phyloP scores from a whole-genome alignment of 2,888 invertebrate species.

The Acronicta aceris region DNA sequence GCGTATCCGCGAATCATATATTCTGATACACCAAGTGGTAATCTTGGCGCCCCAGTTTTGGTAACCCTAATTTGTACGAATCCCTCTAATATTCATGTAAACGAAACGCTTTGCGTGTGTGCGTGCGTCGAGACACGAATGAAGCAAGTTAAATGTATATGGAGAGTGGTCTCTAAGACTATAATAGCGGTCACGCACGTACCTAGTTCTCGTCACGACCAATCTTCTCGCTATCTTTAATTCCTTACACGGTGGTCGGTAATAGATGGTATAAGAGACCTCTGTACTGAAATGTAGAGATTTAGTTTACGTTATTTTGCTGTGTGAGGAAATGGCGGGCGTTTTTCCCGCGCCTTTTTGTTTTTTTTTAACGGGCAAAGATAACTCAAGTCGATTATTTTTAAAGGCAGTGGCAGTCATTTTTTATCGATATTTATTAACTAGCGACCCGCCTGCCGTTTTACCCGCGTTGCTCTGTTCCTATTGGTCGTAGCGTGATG shows the following conservation, averaged over 20 bases:
- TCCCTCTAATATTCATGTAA: not conserved
- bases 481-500: too few species aligned
- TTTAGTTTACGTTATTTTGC: conserved; percentile 15
- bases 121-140: not conserved
- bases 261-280: conserved; percentile 23
- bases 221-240: conserved; percentile 22
- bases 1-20: too few species aligned
- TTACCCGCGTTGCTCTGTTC: too few species aligned
- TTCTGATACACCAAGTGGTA: too few species aligned
- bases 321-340: conserved; percentile 16
- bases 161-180: not conserved
- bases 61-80: not conserved
- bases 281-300: conserved; percentile 1
- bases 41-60: too few species aligned
- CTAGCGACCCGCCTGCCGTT: too few species aligned
- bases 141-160: not conserved
- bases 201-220: conserved; percentile 24
- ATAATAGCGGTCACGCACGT: conserved; percentile 34
- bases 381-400: not conserved
- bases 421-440: too few species aligned
- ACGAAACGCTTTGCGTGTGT: not conserved
- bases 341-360: conserved; percentile 1
- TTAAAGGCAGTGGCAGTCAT: not conserved
- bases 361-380: not conserved
- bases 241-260: conserved; percentile 25